phyloP scores from a whole-genome alignment of 1,140 invertebrate species.

The Charaxes varanes region DNA sequence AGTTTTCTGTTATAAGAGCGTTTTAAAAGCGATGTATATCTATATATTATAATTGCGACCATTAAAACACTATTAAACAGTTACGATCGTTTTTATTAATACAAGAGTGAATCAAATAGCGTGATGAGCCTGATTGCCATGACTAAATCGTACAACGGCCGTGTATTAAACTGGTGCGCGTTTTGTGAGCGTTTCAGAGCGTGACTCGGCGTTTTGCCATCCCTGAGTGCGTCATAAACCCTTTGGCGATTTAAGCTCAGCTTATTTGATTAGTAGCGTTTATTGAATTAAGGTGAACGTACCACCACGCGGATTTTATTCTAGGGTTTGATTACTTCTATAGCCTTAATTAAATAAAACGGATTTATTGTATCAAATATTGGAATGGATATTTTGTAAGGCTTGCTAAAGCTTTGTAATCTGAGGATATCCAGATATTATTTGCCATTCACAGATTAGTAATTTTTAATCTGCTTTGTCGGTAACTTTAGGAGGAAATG shows the following conservation, averaged over 20 bases:
- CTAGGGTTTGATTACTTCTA: constrained; percentile 46
- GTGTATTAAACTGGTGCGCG: neutral
- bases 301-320: constrained; percentile 41
- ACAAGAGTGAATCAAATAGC: neutral
- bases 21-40: too few species aligned
- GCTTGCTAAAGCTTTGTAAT: too few species aligned
- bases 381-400: too few species aligned
- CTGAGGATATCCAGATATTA: neutral
- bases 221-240: constrained; percentile 35
- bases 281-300: constrained; percentile 67
- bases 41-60: too few species aligned
- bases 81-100: neutral
- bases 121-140: neutral
- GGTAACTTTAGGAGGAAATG: neutral
- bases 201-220: constrained; percentile 23
- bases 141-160: neutral
- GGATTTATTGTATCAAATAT: constrained; percentile 1
- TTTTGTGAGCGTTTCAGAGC: constrained; percentile 5
- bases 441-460: too few species aligned
- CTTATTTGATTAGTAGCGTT: constrained; percentile 67
- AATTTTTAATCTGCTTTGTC: neutral
- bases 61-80: neutral
- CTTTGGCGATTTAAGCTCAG: constrained; percentile 53
- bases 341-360: constrained; percentile 23
- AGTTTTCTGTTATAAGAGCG: too few species aligned